Conservation (phyloP, 2,888 invertebrate species). For the Euphydryas editha region DNA sequence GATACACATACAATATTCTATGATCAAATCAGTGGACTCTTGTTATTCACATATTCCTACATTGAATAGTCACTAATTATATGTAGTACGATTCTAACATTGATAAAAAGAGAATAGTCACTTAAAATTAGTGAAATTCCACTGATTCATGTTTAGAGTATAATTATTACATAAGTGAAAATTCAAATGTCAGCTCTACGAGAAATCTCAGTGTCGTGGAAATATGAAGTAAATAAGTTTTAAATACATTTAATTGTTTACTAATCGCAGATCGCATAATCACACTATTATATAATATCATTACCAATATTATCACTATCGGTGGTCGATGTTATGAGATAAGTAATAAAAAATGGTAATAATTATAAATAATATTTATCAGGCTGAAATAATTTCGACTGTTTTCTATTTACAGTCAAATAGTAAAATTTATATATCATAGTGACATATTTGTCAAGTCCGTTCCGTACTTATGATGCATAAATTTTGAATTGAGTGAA, state of each 20-base stretch:
- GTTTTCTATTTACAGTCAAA: not conserved
- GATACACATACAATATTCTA: too few species aligned
- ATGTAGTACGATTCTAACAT: too few species aligned
- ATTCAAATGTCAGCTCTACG: not conserved
- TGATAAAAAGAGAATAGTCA: too few species aligned
- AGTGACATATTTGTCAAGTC: not conserved
- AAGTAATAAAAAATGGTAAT: not conserved
- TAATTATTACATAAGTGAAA: too few species aligned
- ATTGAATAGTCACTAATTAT: too few species aligned
- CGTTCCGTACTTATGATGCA: not conserved
- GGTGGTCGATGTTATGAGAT: not conserved
- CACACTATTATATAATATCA: not conserved
- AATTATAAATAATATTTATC: not conserved
- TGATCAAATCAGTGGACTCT: too few species aligned
- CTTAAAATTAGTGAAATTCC: too few species aligned
- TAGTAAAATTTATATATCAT: not conserved
- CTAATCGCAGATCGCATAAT: not conserved
- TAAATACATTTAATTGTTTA: constrained; percentile 3
- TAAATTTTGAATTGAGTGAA: not conserved
- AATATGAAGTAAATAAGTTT: not conserved
- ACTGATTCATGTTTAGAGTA: too few species aligned
- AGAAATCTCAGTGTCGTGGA: constrained; percentile 7
- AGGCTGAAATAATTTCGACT: not conserved
- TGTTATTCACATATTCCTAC: too few species aligned
- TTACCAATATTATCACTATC: not conserved